Evolutionary conservation across 2,797 vertebrate species (phyloP).

Genomic region (Epinephelus awoara): DNA sequence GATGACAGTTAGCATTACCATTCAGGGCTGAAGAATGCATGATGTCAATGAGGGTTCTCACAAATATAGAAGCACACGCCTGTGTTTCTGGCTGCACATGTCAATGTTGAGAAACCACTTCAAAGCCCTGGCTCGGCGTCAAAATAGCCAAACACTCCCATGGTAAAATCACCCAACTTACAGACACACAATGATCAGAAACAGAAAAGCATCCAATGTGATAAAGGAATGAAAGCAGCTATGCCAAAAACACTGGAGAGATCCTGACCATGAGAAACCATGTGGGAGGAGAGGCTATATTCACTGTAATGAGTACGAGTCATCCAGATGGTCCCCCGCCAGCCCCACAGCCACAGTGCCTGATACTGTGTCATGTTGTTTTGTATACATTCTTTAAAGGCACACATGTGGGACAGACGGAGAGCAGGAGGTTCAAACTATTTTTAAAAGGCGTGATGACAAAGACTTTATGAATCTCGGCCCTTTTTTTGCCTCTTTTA

Average conservation of each 20-base stretch:
- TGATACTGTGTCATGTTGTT: conserved; percentile 60
- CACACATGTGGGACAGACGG: conserved; percentile 42
- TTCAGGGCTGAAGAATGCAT: neutral
- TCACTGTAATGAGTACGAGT: conserved; percentile 44
- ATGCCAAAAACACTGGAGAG: neutral
- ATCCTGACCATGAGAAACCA: conserved; percentile 45
- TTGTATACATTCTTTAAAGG: conserved; percentile 57
- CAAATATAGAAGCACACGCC: neutral
- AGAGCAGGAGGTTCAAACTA: neutral
- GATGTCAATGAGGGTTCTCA: neutral
- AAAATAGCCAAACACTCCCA: neutral
- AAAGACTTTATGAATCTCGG: neutral
- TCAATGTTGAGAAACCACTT: conserved; percentile 5
- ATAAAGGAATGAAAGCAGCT: neutral
- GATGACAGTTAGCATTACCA: too few relatives aligned
- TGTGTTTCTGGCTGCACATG: neutral
- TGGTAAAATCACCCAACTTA: neutral
- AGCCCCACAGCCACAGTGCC: conserved; percentile 46
- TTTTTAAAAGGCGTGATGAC: neutral
- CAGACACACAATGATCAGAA: neutral
- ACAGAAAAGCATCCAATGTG: conserved; percentile 2
- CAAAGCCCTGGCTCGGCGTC: conserved; percentile 1
- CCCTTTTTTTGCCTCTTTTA: neutral
- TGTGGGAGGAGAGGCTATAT: conserved; percentile 47
- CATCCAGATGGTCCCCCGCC: conserved; percentile 51